Evolutionary conservation across 2,888 invertebrate genomes (phyloP), one percentile per base, ranked within the genome.

Genomic region (Phaonia tiefii): DNA sequence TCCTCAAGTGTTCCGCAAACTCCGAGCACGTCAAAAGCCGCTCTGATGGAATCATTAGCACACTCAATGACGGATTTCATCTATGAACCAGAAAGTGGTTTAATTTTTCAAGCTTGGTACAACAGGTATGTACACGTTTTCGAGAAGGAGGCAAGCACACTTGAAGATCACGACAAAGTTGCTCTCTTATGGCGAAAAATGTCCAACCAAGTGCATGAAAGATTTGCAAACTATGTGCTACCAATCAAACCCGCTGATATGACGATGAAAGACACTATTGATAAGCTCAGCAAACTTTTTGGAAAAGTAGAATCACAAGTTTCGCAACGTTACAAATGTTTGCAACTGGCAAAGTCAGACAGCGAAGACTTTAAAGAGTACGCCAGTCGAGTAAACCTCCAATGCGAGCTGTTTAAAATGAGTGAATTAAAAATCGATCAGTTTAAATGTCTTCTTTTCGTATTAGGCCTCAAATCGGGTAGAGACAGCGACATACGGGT

Each of bases 361-460:
- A 44, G 7, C 5, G 79, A 79, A 46, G 75, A 79, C 31, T 75
- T 67, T 42, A 51, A 17, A 20, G 60, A 74, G 15, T 79, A 74
- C 15, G 44, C 63, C 2, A 63, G 73, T 2, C 25, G 51, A n/a
- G 70, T 74, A 3, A 74, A 70, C 22, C 70, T n/a, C n/a, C n/a
- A n/a, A n/a, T n/a, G n/a, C n/a, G n/a, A n/a, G n/a, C n/a, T n/a
- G n/a, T n/a, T n/a, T n/a, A n/a, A n/a, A n/a, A n/a, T n/a, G n/a
- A n/a, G n/a, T n/a, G n/a, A n/a, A n/a, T n/a, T n/a, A n/a, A n/a
- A n/a, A n/a, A n/a, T n/a, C n/a, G n/a, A n/a, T n/a, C n/a, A n/a
- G n/a, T n/a, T n/a, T n/a, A n/a, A n/a, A n/a, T n/a, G n/a, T n/a
- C n/a, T n/a, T n/a, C n/a, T n/a, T n/a, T n/a, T n/a, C n/a, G n/a